Evolutionary conservation across 1,140 invertebrate species (phyloP).

Genomic region (Ooceraea biroi): DNA sequence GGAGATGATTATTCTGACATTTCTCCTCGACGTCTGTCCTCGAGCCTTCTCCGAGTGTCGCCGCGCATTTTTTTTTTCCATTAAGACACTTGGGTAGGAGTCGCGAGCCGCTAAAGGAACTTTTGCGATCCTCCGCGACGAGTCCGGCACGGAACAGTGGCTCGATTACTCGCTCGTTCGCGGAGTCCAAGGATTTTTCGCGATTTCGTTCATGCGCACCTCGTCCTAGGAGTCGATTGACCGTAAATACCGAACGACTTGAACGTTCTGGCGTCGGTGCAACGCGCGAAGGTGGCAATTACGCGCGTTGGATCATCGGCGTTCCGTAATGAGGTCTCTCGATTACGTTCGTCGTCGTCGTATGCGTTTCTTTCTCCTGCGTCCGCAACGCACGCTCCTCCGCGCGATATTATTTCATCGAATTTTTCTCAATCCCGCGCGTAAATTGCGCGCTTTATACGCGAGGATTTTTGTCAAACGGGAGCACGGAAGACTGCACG

Average conservation of each 20-base stretch:
- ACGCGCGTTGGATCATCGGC: conserved; percentile 23
- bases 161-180: conserved; percentile 33
- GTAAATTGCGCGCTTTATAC: conserved; percentile 46
- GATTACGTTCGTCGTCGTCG: conserved; percentile 6
- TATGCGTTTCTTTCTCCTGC: neutral
- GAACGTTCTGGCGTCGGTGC: neutral
- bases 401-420: conserved; percentile 48
- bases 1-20: conserved; percentile 5
- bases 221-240: neutral
- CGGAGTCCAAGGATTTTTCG: conserved; percentile 43
- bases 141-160: conserved; percentile 37
- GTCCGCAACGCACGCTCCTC: neutral
- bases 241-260: conserved; percentile 28
- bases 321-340: conserved; percentile 47
- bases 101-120: conserved; percentile 27
- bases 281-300: conserved; percentile 46
- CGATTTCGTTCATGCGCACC: no score
- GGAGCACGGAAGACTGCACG: conserved; percentile 16
- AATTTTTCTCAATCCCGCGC: conserved; percentile 15
- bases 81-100: conserved; percentile 32
- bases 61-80: neutral
- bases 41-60: neutral
- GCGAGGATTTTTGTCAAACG: neutral
- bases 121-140: conserved; percentile 42
- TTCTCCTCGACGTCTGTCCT: neutral